Evolutionary conservation across 2,113 vertebrate genomes (phyloP).

Genomic region (Pseudorectes ferrugineus): DNA sequence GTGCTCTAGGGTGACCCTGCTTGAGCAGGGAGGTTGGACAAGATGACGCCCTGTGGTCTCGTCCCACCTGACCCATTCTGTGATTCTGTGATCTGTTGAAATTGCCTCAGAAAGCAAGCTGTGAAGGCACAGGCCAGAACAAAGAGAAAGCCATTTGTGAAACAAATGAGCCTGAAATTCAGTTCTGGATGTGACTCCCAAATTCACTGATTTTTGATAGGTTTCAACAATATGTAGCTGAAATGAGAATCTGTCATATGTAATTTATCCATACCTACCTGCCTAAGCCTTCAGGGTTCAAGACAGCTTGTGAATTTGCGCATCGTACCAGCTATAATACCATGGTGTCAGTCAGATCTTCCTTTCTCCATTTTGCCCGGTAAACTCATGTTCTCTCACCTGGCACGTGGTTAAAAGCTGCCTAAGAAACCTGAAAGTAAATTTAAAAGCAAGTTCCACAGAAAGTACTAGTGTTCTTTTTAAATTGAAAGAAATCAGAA

Average conservation of each 20-base stretch:
- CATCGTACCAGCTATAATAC: rapidly evolving
- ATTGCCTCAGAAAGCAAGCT: neutral
- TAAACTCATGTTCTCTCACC: neutral
- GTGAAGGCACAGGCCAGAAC: rapidly evolving
- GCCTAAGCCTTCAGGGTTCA: neutral
- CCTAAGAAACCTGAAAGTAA: neutral
- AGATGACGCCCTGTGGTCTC: neutral
- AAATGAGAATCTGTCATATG: neutral
- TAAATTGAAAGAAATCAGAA: neutral
- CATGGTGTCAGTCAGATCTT: neutral
- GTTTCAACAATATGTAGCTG: neutral
- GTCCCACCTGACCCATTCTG: neutral
- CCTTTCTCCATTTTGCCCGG: neutral
- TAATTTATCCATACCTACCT: neutral
- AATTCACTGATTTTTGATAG: neutral
- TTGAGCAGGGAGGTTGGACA: neutral
- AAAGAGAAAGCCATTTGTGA: neutral
- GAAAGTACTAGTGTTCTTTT: neutral
- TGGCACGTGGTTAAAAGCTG: neutral
- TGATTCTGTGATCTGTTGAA: neutral
- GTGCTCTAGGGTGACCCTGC: neutral
- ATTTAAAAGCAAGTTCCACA: neutral
- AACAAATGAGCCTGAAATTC: neutral
- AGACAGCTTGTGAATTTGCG: neutral
- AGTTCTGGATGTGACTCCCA: neutral